A percentile compares a stretch with the other conserved stretches of the same genome.
Conservation (phyloP, 2,113 vertebrate genomes). For the Chroicocephalus ridibundus region DNA sequence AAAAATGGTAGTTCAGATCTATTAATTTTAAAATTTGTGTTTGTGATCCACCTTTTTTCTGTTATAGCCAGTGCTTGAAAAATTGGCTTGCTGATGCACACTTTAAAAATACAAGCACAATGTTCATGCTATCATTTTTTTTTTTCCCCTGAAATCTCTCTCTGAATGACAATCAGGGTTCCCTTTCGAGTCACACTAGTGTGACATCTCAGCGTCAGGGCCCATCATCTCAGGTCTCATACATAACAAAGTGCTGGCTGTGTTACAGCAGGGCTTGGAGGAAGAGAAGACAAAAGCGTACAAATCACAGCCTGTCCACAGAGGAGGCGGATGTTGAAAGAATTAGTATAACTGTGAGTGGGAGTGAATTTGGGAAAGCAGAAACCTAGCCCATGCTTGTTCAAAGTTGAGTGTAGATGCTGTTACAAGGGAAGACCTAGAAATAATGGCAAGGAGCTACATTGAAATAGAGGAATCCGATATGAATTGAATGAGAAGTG, state of each 20-base stretch:
- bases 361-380: background rate
- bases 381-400: background rate
- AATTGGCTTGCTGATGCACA: background rate
- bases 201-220: background rate
- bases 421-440: background rate
- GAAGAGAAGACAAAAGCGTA: background rate
- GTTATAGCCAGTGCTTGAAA: background rate
- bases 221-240: background rate
- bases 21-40: background rate
- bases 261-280: background rate
- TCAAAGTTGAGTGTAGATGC: background rate
- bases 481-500: background rate
- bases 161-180: background rate
- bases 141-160: background rate
- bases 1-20: background rate
- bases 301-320: background rate
- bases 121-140: background rate
- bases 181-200: fast-evolving
- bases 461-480: background rate
- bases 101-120: background rate
- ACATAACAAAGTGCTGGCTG: background rate
- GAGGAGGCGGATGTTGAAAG: background rate
- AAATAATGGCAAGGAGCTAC: background rate
- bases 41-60: background rate
- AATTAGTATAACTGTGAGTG: background rate